phyloP scores from a whole-genome alignment of 92 coral and sea anemone genomes.

The Siderastrea siderea region DNA sequence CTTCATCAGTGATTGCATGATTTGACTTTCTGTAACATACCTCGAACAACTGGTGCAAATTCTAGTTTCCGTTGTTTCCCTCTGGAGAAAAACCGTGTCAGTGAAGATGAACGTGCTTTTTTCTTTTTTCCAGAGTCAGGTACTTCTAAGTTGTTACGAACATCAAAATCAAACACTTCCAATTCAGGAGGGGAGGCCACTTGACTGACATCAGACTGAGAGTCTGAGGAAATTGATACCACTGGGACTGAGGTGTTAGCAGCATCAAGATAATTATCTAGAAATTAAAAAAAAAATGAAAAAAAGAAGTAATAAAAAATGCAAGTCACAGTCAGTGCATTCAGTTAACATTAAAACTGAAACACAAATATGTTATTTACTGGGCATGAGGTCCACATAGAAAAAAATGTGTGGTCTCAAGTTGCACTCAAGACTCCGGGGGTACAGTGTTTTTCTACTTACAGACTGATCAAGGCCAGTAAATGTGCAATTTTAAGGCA shows the following conservation, averaged over 20 bases:
- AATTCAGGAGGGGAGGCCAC: conserved; percentile 53
- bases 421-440: too few species aligned
- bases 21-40: conserved; percentile 19
- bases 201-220: conserved; percentile 40
- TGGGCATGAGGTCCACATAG: too few species aligned
- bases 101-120: conserved; percentile 75
- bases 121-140: conserved; percentile 57
- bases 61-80: conserved; percentile 71
- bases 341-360: too few species aligned
- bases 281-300: neutral
- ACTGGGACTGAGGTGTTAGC: neutral
- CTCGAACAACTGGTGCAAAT: conserved; percentile 56
- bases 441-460: too few species aligned
- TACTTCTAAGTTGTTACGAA: conserved; percentile 25
- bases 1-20: neutral
- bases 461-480: too few species aligned
- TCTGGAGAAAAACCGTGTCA: conserved; percentile 80
- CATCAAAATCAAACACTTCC: conserved; percentile 81
- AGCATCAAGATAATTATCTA: neutral
- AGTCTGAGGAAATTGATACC: conserved; percentile 10
- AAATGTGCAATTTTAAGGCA: too few species aligned
- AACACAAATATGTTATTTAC: too few species aligned
- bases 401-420: too few species aligned
- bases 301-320: neutral
- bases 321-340: neutral